phyloP scores from a whole-genome alignment of 2,888 invertebrate species.

The Norana najaformis region DNA sequence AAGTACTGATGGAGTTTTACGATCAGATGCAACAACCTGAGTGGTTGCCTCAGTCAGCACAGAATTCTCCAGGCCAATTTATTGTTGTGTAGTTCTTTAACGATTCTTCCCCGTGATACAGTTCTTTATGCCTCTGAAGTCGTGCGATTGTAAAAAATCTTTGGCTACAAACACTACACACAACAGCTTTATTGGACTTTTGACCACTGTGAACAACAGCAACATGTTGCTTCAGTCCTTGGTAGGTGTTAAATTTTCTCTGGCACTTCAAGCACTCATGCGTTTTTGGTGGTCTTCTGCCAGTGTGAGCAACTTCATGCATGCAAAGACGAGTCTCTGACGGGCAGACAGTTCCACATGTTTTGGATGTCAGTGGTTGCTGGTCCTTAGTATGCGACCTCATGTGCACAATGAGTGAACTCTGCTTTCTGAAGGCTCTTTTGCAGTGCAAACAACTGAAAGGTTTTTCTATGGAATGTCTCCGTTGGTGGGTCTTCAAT shows the following conservation, averaged over 20 bases:
- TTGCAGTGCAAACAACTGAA: background rate
- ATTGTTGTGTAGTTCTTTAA: background rate
- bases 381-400: background rate
- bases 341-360: background rate
- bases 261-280: background rate
- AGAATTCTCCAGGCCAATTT: background rate
- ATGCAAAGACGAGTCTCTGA: background rate
- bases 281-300: background rate
- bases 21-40: background rate
- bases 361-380: background rate
- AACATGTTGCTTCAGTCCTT: background rate
- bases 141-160: background rate
- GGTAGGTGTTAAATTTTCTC: background rate
- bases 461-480: background rate
- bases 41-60: background rate
- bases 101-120: background rate
- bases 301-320: background rate
- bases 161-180: background rate
- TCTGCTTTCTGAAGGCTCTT: background rate
- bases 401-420: background rate
- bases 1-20: background rate
- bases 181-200: background rate
- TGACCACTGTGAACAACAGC: background rate
- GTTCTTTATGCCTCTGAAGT: background rate
- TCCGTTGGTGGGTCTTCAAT: background rate